Conservation (phyloP, 1,140 invertebrate genomes). For the Eriosoma lanigerum region DNA sequence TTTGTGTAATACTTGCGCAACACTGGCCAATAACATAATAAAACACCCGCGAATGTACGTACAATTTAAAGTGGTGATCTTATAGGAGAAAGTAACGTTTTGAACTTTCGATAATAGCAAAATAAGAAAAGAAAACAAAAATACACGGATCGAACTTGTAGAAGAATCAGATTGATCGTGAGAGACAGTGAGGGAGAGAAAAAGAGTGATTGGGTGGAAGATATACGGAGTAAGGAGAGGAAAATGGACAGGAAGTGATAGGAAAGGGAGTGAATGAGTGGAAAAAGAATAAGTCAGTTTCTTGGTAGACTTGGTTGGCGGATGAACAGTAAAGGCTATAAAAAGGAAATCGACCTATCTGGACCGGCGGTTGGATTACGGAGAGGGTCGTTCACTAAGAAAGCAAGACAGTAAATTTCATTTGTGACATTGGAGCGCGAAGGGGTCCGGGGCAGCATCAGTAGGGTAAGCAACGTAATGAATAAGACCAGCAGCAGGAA, state of each 20-base stretch:
- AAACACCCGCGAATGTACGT: too few relatives aligned
- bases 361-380: background rate
- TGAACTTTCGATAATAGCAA: background rate
- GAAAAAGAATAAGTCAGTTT: too few relatives aligned
- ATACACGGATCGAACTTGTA: too few relatives aligned
- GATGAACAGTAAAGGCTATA: background rate
- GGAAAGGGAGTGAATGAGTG: too few relatives aligned
- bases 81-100: constrained; percentile 8
- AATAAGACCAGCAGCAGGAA: constrained; percentile 12
- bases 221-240: too few relatives aligned
- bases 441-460: background rate
- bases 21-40: too few relatives aligned
- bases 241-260: too few relatives aligned
- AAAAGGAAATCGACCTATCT: constrained; percentile 14
- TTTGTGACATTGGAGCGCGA: constrained; percentile 14
- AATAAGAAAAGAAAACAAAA: too few relatives aligned
- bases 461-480: background rate
- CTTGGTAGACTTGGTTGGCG: background rate
- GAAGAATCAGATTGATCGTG: too few relatives aligned
- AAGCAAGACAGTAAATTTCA: background rate
- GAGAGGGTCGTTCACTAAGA: background rate
- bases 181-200: too few relatives aligned
- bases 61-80: background rate
- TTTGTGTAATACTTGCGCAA: too few relatives aligned
- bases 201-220: too few relatives aligned